phyloP scores from a whole-genome alignment of 2,113 vertebrate genomes.

The Pomatorhinus ruficollis region DNA sequence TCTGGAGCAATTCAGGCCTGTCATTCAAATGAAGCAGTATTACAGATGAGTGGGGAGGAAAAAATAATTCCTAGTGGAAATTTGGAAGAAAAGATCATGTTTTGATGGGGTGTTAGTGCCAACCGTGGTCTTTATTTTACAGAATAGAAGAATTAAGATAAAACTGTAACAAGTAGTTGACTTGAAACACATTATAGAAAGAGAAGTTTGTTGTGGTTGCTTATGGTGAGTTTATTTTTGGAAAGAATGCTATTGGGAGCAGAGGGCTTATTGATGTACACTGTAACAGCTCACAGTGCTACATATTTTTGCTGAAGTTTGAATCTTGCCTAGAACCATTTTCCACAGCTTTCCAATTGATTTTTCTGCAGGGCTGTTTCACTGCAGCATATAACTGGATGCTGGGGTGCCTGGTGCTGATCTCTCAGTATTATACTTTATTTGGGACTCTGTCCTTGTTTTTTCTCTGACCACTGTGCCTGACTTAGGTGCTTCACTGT shows the following conservation, averaged over 20 bases:
- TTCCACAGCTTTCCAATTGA: slow-evolving; percentile 42
- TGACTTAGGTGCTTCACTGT: neutral
- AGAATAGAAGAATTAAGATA: neutral
- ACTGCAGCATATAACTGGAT: neutral
- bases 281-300: neutral
- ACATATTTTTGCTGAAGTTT: neutral
- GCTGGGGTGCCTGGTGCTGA: neutral
- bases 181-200: neutral
- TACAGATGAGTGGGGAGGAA: neutral
- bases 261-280: neutral
- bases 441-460: neutral
- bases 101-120: neutral
- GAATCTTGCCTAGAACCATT: slow-evolving; percentile 43
- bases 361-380: neutral
- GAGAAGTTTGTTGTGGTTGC: neutral
- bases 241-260: neutral
- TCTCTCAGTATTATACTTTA: fast-evolving
- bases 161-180: neutral
- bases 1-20: neutral
- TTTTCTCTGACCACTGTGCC: neutral
- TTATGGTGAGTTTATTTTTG: neutral
- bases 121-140: neutral
- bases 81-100: neutral
- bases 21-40: neutral
- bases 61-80: neutral